Evolutionary conservation across 2,113 vertebrate species (phyloP), one percentile per base, ranked within the genome.

Genomic region (Pterocles orientalis): DNA sequence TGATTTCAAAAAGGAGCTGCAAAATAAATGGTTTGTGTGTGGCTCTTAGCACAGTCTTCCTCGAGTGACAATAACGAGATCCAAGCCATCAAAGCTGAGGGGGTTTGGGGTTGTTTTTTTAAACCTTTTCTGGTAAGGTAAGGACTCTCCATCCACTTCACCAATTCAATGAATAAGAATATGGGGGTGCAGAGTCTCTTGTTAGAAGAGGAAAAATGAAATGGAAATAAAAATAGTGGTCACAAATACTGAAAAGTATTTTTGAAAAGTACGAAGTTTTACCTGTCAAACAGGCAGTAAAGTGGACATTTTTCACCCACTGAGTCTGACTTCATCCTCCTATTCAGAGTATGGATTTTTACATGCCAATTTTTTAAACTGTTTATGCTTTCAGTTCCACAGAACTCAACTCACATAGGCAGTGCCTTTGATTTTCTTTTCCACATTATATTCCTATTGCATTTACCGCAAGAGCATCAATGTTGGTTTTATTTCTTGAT

Each of bases 401-500:
- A 54, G 73, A 91, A 61, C 9, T 57, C 25, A 0, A 61, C 53
- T 69, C 41, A 45, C 39, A 41, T 10, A 78, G 25, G 61, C 45
- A 86, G 60, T 10, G 13, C 21, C 65, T 93, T 88, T 86, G 43
- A 87, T 76, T 91, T 84, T 87, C 77, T 86, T 88, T 86, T 89
- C 69, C 69, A 68, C 81, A 79, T 28, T 48, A 84, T 2, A 18
- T 45, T 86, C 48, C 41, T 76, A 33, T 72, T 92, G 51, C 29
- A 43, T 69, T 94, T 81, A 73, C 28, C 48, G 21, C 50, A 82
- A 53, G n/a, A 82, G 13, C 81, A 78, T 48, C 83, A 43, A 29
- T 26, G 45, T 65, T 95, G n/a, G 28, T 6, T 73, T 80, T 80
- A 18, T 77, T 73, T 69, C 51, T 47, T 57, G 19, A 31, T 62